Conservation (phyloP, 2,113 vertebrate species). For the Notechis scutatus region DNA sequence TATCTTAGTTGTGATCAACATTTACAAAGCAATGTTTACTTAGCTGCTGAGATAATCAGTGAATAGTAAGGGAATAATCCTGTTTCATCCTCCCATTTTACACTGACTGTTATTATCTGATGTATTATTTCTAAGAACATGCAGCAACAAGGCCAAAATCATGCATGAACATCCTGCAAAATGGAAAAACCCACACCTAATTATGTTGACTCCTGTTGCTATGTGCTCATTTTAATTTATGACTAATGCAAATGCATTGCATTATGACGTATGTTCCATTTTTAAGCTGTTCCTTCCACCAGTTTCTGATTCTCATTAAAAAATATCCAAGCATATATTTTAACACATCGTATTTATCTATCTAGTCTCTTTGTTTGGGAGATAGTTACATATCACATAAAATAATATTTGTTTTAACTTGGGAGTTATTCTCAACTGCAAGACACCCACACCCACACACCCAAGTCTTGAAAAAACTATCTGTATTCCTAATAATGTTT, state of each 20-base stretch:
- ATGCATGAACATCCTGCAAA: background rate
- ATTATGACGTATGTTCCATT: background rate
- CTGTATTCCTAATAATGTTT: background rate
- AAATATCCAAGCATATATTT: background rate
- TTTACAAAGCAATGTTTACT: background rate
- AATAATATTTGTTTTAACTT: constrained; percentile 23
- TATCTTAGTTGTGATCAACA: background rate
- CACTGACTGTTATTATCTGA: background rate
- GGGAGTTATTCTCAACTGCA: constrained; percentile 19
- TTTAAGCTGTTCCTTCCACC: background rate
- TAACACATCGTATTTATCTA: background rate
- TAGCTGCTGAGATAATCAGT: background rate
- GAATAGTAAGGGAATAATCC: background rate
- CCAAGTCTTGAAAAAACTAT: background rate
- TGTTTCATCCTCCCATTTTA: background rate
- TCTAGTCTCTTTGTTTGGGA: constrained; percentile 25
- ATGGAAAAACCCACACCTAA: background rate
- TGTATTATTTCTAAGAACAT: background rate
- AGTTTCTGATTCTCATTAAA: background rate
- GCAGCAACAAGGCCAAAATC: background rate
- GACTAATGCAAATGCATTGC: background rate
- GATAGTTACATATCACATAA: background rate
- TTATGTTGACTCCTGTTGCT: background rate
- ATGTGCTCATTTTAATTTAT: background rate
- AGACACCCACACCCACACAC: background rate